phyloP scores from a whole-genome alignment of 2,888 invertebrate species.

The Bursaphelenchus okinawaensis region DNA sequence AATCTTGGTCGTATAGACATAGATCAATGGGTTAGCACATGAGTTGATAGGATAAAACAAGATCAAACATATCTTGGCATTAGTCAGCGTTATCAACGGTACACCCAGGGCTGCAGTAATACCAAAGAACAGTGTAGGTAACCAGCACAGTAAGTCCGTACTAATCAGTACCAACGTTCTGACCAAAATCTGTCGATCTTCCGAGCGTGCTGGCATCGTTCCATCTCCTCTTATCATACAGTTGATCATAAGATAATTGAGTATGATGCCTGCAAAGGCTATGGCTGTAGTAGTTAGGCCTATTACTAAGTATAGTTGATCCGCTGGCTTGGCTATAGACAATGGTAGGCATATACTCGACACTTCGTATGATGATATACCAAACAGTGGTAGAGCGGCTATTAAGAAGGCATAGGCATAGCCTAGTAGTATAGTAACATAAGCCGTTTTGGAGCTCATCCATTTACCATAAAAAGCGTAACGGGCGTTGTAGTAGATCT shows the following conservation, averaged over 20 bases:
- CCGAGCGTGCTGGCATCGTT: constrained; percentile 30
- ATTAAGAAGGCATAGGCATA: constrained; percentile 27
- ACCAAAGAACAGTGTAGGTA: constrained; percentile 78
- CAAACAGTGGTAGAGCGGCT: constrained; percentile 74
- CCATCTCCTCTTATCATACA: constrained; percentile 33
- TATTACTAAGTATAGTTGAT: constrained; percentile 58
- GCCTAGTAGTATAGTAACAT: constrained; percentile 19
- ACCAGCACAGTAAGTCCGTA: constrained; percentile 96
- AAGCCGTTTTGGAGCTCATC: constrained; percentile 60
- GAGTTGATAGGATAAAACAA: constrained; percentile 91
- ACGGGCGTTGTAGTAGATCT: constrained; percentile 55
- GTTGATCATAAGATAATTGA: constrained; percentile 59
- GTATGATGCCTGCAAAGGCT: constrained; percentile 87
- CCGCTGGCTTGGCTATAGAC: constrained; percentile 74
- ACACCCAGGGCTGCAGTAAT: constrained; percentile 85
- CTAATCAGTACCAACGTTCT: constrained; percentile 87
- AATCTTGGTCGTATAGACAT: constrained; percentile 59
- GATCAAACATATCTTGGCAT: constrained; percentile 85
- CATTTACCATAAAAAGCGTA: constrained; percentile 83
- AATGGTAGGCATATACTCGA: constrained; percentile 94
- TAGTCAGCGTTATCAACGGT: constrained; percentile 82
- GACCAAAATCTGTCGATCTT: constrained; percentile 44
- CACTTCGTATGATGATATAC: constrained; percentile 86
- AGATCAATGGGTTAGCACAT: constrained; percentile 94
- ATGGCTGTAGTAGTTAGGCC: constrained; percentile 81